Evolutionary conservation across 2,888 invertebrate species (phyloP), one percentile per base, ranked within the genome.

Genomic region (Argyresthia albistria): DNA sequence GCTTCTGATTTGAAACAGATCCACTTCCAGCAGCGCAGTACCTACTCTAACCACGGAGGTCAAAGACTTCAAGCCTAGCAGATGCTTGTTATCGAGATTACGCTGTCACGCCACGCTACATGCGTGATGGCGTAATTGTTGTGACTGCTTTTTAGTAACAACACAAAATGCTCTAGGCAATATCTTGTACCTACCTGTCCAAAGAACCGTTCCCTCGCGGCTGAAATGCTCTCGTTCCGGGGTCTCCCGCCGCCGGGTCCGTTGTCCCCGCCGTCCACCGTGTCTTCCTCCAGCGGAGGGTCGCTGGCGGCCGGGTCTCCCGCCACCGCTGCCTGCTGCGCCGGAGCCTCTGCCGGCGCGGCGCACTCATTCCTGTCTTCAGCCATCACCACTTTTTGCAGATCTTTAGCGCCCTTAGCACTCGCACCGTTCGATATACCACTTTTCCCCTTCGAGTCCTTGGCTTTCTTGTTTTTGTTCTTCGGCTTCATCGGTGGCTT

Each of bases 161-260:
- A 3, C 25, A 25, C 25, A 25, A 25, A 25, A 25, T 25, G 25
- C 25, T 25, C 6, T 25, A 25, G 25, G 25, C 2, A 25, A 25
- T 4, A 25, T 25, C 25, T 25, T 15, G 35, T 56, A 86, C 87
- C 87, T 56, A 86, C 87, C 87, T 86, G 80, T 62, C 75, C 75
- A 58, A 87, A 86, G 69, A 87, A 87, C 57, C 86, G 76, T 65
- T 86, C 86, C 60, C 87, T 72, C 15, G 87, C 87, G 50, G 72
- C 74, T 25, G 87, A 79, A 64, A 80, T 80, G 61, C 76, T 81
- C 62, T 84, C 81, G 57, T 65, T 71, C 15, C 69, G 72, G 37
- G 75, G 68, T 15, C 48, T 37, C 9, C 15, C 47, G 25, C 15
- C 47, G 25, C 65, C 62, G 25, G 25, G 25, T 25, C 25, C 25